Evolutionary conservation across 1,140 invertebrate species (phyloP), one percentile per base, ranked within the genome.

Genomic region (Zaprionus nigranus): DNA sequence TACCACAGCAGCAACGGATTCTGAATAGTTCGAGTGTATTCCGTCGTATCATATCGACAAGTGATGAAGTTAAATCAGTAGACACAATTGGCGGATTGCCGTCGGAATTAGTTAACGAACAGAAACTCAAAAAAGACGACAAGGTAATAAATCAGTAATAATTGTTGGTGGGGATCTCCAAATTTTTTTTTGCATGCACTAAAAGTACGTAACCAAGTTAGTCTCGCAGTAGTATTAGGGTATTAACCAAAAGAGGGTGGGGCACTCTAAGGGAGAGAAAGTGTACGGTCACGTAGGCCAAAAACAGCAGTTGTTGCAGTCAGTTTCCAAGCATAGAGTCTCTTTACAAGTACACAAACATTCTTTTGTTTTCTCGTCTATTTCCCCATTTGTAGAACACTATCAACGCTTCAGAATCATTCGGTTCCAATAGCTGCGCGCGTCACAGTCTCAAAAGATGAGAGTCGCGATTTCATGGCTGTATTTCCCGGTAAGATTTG

Each of bases 391-490:
- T 38, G 38, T 46, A 93, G 92, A 86, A 82, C 86, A 46, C 72
- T 93, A 67, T 93, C 92, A 38, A 92, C 92, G 24, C 71, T 91
- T 62, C 90, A 90, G 60, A 93, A 93, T 69, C 92, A 94, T 76
- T 93, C 92, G 24, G 83, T 93, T 38, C 94, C 95, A 66, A 94
- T 95, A 79, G 94, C 95, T 22, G 94, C 94, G 68, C 93, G 94
- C 76, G 94, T 94, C 82, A 94, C 94, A 81, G 94, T 94, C 20
- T 95, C 94, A 63, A 97, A 97, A 93, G 96, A 97, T 93, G 96
- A 97, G 92, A 96, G 95, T 88, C 94, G 96, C 68, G 96, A 97
- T 92, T 96, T 98, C 93, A 96, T 97, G 96, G 95, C 96, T 49
- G 92, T 97, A 53, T 98, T 97, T 94, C 97, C 97, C 69, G 96